Conservation (phyloP, 2,113 vertebrate genomes). For the Spheniscus mendiculus region DNA sequence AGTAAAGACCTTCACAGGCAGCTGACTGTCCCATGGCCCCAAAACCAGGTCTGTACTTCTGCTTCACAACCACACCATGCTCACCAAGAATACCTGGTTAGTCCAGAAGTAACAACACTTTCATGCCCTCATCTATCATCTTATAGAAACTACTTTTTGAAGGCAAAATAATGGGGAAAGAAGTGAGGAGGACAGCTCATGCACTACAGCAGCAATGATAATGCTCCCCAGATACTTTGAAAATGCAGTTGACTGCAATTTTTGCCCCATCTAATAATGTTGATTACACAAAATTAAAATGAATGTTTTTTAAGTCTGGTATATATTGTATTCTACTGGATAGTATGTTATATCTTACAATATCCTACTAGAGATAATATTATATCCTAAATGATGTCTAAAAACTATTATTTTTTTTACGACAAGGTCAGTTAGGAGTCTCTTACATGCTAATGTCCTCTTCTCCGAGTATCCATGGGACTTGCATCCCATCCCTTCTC, state of each 20-base stretch:
- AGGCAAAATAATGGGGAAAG: background rate
- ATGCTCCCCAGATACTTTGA: background rate
- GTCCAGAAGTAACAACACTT: background rate
- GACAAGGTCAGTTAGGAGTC: rapidly evolving
- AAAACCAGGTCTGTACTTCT: background rate
- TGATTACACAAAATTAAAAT: background rate
- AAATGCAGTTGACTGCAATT: background rate
- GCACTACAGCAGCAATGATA: background rate
- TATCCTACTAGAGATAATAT: background rate
- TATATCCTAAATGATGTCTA: background rate
- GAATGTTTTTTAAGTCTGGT: rapidly evolving
- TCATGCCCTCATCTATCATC: background rate
- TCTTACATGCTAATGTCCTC: rapidly evolving
- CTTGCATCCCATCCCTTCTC: background rate
- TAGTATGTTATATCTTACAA: background rate
- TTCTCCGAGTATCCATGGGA: background rate
- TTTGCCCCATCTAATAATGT: background rate
- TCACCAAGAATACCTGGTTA: background rate
- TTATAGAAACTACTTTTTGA: background rate
- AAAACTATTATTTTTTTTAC: background rate
- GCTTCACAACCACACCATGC: background rate
- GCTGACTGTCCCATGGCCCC: background rate
- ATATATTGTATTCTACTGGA: background rate
- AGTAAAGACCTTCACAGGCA: background rate
- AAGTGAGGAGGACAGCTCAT: background rate